These are phyloP conservation scores for Catharus fuscescens DNA, from an alignment of 2,113 vertebrate species.

Conservation along the genomic window DNA sequence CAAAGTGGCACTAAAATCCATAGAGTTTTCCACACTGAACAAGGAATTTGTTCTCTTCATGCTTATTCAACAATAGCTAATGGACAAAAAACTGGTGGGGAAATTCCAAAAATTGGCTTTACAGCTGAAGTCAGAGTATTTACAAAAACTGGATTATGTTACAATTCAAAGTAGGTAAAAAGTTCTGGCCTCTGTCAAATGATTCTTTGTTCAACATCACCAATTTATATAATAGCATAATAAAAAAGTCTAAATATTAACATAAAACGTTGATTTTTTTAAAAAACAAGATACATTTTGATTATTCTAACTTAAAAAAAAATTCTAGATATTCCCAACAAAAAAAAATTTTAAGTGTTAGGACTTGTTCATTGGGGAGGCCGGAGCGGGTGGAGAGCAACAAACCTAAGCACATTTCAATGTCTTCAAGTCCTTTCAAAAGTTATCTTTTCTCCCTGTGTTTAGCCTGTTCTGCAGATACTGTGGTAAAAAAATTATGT, in stretches of 20 bases:
- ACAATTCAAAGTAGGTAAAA: not conserved
- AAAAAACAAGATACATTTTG: not conserved
- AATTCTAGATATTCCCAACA: not conserved
- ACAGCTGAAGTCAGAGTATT: not conserved
- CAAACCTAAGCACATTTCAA: not conserved
- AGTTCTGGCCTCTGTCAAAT: not conserved
- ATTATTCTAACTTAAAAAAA: not conserved
- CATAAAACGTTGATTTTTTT: not conserved
- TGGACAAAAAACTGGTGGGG: not conserved
- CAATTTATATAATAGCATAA: not conserved
- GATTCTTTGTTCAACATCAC: not conserved
- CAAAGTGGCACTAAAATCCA: not conserved
- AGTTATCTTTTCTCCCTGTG: not conserved
- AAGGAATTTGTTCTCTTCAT: not conserved
- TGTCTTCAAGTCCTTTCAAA: not conserved
- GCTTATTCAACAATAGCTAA: not conserved
- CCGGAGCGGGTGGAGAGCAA: accelerated
- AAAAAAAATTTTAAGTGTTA: not conserved
- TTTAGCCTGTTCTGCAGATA: not conserved
- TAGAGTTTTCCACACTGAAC: not conserved
- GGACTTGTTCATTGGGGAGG: accelerated
- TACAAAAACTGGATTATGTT: not conserved
- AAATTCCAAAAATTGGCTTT: not conserved
- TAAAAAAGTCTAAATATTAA: not conserved
- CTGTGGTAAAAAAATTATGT: not conserved